phyloP scores from a whole-genome alignment of 2,888 invertebrate genomes.

The Mimachlamys varia region DNA sequence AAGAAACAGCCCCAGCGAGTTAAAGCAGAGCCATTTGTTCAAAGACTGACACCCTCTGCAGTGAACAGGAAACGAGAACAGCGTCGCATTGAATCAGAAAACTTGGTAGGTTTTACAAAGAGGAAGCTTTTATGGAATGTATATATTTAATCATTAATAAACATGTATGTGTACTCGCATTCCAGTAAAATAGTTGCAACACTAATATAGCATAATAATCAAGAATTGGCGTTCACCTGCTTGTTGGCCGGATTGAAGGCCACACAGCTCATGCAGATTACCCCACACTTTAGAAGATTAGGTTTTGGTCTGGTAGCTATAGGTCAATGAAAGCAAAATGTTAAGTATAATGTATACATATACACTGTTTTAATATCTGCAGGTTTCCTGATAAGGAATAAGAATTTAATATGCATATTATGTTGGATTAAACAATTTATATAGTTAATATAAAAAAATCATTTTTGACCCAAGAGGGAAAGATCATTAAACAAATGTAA shows the following conservation, averaged over 20 bases:
- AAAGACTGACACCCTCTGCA: slow-evolving; percentile 79
- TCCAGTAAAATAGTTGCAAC: background rate
- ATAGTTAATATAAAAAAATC: no score
- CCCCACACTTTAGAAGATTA: background rate
- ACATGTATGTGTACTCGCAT: background rate
- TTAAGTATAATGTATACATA: background rate
- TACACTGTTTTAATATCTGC: background rate
- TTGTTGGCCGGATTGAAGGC: background rate
- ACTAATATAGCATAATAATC: background rate
- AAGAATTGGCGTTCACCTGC: background rate
- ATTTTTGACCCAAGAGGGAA: no score
- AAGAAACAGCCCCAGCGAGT: slow-evolving; percentile 48
- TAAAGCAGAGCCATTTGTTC: slow-evolving; percentile 52
- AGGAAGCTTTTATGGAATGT: no score
- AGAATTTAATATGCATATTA: no score
- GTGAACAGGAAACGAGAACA: slow-evolving; percentile 83
- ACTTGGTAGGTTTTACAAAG: slow-evolving; percentile 80
- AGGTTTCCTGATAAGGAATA: no score
- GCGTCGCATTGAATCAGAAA: slow-evolving; percentile 83
- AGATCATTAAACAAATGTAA: no score
- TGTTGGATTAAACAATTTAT: no score
- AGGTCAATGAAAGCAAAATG: background rate
- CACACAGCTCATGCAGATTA: background rate
- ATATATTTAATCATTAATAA: background rate
- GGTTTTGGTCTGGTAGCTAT: background rate